Evolutionary conservation across 2,113 vertebrate genomes (phyloP).

Genomic region (Siniperca knerii): DNA sequence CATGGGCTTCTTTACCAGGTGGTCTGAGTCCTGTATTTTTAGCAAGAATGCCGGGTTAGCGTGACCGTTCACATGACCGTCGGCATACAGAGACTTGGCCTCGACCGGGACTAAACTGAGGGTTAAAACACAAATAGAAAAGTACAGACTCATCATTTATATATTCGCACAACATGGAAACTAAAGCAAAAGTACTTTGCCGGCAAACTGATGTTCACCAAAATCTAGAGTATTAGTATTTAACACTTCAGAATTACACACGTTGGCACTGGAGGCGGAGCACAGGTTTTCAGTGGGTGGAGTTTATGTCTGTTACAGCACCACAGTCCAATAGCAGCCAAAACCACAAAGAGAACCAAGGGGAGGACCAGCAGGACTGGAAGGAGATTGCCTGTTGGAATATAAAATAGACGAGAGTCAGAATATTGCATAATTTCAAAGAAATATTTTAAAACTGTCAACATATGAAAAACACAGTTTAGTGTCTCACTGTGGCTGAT

Average conservation of each 20-base stretch:
- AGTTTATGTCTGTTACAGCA: constrained; percentile 75
- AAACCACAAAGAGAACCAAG: constrained; percentile 61
- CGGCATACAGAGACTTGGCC: constrained; percentile 51
- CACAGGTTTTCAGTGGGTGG: constrained; percentile 58
- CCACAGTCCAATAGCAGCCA: constrained; percentile 73
- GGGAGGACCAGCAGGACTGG: constrained; percentile 70
- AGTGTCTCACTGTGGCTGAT: constrained; percentile 71
- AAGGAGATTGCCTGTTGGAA: constrained; percentile 63
- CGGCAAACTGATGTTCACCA: neutral
- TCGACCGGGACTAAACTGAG: constrained; percentile 55
- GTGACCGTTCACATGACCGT: constrained; percentile 81
- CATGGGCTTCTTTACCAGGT: constrained; percentile 82
- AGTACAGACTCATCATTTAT: neutral
- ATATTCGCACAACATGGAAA: neutral
- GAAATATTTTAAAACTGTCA: neutral
- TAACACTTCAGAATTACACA: constrained; percentile 14
- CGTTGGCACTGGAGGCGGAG: constrained; percentile 50
- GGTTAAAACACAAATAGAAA: constrained; percentile 40
- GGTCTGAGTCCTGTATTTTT: constrained; percentile 85
- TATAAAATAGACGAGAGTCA: neutral
- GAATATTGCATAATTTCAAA: neutral
- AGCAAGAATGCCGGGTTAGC: constrained; percentile 91
- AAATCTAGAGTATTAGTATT: neutral
- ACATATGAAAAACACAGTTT: neutral
- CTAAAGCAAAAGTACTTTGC: neutral